Evolutionary conservation across 2,113 vertebrate species (phyloP).

Genomic region (Arvicanthis niloticus): DNA sequence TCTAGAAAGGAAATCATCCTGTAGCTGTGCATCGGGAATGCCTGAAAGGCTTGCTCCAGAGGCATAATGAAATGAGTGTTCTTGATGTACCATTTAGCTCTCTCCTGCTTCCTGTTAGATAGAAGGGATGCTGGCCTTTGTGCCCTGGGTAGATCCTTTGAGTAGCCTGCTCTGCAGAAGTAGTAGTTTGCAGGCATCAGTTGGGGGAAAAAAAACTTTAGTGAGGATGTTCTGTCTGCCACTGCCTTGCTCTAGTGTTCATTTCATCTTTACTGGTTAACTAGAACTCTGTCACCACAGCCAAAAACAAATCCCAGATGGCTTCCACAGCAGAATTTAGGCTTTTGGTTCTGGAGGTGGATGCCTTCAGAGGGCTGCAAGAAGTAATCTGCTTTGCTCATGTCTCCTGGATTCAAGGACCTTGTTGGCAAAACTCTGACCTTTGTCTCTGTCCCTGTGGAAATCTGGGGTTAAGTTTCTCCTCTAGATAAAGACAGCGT

Average conservation of each 20-base stretch:
- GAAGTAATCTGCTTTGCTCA: not conserved
- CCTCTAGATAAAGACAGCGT: not conserved
- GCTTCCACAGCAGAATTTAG: not conserved
- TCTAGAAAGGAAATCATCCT: not conserved
- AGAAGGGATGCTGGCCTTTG: not conserved
- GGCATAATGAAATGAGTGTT: fast-evolving
- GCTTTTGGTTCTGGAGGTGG: not conserved
- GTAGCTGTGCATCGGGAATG: not conserved
- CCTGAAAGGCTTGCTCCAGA: not conserved
- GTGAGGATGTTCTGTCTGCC: not conserved
- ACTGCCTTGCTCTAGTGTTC: not conserved
- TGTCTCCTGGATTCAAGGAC: not conserved
- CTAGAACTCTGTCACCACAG: fast-evolving
- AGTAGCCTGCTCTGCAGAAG: not conserved
- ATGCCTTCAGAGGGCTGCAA: not conserved
- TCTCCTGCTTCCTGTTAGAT: not conserved
- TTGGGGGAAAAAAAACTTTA: not conserved
- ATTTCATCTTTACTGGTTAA: not conserved
- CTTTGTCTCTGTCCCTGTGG: not conserved
- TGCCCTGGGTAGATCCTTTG: not conserved
- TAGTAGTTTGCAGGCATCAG: not conserved
- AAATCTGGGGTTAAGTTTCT: not conserved
- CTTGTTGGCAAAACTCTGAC: not conserved
- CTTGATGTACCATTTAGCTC: not conserved
- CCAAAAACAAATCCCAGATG: not conserved